Base-by-base conservation (phyloP, 2,113 vertebrate genomes). In the Paraplagusia blochii region DNA sequence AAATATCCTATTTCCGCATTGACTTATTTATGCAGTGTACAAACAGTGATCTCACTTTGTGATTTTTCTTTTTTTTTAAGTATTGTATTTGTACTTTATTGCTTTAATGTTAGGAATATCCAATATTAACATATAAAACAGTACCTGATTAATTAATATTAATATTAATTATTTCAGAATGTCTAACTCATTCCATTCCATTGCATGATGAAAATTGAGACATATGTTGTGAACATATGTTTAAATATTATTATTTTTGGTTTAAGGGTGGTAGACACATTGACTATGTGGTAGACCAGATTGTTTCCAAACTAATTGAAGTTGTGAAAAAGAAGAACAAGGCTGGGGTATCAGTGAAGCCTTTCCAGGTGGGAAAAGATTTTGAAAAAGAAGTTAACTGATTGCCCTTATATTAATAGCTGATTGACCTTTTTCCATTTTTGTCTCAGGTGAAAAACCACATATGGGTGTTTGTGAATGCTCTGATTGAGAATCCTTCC, bases 241-340 rank as follows among this genome's bases (percentile, higher is more conserved):
- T 48, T 38, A 63, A 18, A 71, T 1, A 1, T 9, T 38, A 42
- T 0, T 0, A 49, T 13, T 45, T 1, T 49, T 0, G 74, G 62
- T 29, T 29, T 29, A 4, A 98, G 95, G 96, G 97, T 62, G 97
- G 97, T 84, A 93, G 97, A 58, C 97, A 99, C 44, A 88, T 94
- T 39, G 97, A 99, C 87, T 99, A 98, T 0, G 95, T 99, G 54
- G 96, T 98, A 72, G 96, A 99, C 89, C 97, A 99, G 83, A 95
- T 99, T 53, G 95, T 98, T 68, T 61, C 93, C 66, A 99, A 99
- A 83, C 92, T 99, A 43, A 98, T 99, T 50, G 97, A 99, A 84
- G 95, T 98, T 51, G 97, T 99, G 66, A 99, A 99, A 89, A 98
- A 98, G 89, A 99, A 99, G 87, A 99, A 99, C 81, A 99, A 99